Evolutionary conservation across 2,797 vertebrate species (phyloP), one percentile per base, ranked within the genome.

Genomic region (Ficedula albicollis): DNA sequence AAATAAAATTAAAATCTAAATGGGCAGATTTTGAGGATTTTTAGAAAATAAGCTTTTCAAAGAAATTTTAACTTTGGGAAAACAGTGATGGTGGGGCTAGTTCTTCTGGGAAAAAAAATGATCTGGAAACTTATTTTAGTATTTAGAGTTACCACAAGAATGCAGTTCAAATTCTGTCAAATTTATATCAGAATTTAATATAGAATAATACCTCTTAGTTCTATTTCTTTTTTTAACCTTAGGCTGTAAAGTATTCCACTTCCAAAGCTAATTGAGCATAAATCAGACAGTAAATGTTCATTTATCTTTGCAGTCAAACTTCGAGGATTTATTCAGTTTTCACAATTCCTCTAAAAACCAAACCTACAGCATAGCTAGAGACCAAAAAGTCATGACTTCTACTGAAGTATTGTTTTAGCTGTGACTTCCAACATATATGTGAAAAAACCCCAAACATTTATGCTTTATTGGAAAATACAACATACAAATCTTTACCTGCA

Each of bases 401-500:
- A 18, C 5, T 55, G 15, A 25, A 54, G 21, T 38, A 64, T 13
- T 59, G 8, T 3, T 64, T 83, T 41, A 69, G 25, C 8, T 59
- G n/a, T 38, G 38, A 49, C 19, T 41, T 55, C 29, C 36, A 87
- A 73, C 4, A 59, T 12, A 15, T 1, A 51, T 3, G 5, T 9
- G 20, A 0, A 29, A 23, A 77, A 60, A 16, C 12, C 3, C 23
- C 19, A 34, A 82, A 10, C 2, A 15, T 14, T 3, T 2, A 18
- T n/a, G 16, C 15, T 59, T 81, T 69, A 72, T 9, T 91, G 41
- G 30, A 84, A 81, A 55, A 79, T 13, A 68, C 16, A 73, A 27
- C 49, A 92, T 60, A 89, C 19, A 87, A 98, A 95, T 97, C 94
- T 91, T 98, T 98, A 98, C 98, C 99, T 98, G 99, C 99, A 97